phyloP scores from a whole-genome alignment of 2,888 invertebrate species.

The Drosophila putrida region DNA sequence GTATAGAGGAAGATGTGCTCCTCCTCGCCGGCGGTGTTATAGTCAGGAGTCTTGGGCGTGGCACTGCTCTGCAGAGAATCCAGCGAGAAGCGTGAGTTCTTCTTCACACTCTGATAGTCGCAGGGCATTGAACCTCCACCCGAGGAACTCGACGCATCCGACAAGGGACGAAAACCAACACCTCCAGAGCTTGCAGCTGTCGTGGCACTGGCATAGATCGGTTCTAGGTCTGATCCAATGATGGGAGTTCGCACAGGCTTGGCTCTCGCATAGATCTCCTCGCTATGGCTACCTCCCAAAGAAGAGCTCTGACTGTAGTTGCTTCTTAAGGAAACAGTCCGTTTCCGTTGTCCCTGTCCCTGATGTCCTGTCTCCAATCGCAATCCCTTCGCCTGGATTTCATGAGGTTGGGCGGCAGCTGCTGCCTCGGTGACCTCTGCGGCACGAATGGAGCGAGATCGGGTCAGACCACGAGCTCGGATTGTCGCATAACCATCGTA shows the following conservation, averaged over 20 bases:
- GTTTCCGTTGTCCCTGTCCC: slow-evolving; percentile 67
- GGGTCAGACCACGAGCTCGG: slow-evolving; percentile 87
- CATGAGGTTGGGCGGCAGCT: slow-evolving; percentile 54
- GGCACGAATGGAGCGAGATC: slow-evolving; percentile 85
- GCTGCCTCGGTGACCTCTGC: slow-evolving; percentile 80
- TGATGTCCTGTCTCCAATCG: not conserved
- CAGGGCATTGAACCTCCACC: slow-evolving; percentile 80
- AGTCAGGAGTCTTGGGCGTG: slow-evolving; percentile 84
- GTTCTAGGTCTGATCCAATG: slow-evolving; percentile 78
- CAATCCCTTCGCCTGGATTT: slow-evolving; percentile 27
- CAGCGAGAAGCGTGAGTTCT: slow-evolving; percentile 84
- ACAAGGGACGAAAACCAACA: slow-evolving; percentile 83
- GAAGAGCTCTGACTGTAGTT: slow-evolving; percentile 75
- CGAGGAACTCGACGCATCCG: slow-evolving; percentile 83
- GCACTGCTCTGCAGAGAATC: slow-evolving; percentile 84
- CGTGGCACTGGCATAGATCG: slow-evolving; percentile 79
- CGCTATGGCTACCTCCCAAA: slow-evolving; percentile 40
- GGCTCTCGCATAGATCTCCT: slow-evolving; percentile 78
- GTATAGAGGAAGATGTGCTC: slow-evolving; percentile 84
- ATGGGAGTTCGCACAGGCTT: slow-evolving; percentile 83
- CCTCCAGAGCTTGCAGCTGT: slow-evolving; percentile 30
- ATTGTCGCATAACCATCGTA: slow-evolving; percentile 96
- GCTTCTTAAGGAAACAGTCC: slow-evolving; percentile 82
- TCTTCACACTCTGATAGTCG: slow-evolving; percentile 83
- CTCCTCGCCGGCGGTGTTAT: slow-evolving; percentile 82